Evolutionary conservation across 2,888 invertebrate genomes (phyloP).

Genomic region (Lasioglossum vierecki): DNA sequence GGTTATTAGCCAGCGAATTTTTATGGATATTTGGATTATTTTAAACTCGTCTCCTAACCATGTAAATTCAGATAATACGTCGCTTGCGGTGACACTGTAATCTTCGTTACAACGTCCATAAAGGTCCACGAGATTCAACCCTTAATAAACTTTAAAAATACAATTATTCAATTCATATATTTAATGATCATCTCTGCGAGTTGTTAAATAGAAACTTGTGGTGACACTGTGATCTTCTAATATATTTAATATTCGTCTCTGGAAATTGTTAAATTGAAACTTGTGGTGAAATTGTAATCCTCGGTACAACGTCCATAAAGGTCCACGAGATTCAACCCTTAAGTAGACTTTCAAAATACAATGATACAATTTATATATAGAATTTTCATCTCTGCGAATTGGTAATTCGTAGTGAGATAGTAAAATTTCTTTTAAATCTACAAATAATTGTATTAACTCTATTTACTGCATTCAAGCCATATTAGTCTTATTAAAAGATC

Average conservation of each 20-base stretch:
- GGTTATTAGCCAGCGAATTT: not conserved
- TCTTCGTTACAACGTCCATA: not conserved
- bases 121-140: not conserved
- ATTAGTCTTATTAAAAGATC: too few species aligned
- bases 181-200: not conserved
- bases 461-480: too few species aligned
- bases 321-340: not conserved
- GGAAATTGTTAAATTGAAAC: too few species aligned
- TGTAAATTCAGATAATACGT: not conserved
- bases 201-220: not conserved
- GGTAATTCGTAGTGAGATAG: not conserved
- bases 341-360: not conserved
- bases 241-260: not conserved
- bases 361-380: not conserved
- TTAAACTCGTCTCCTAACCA: not conserved
- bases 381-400: not conserved
- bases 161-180: not conserved
- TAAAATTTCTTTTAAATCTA: too few species aligned
- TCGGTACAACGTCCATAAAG: not conserved
- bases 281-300: not conserved
- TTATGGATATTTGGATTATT: slow-evolving; percentile 2
- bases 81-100: not conserved
- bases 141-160: not conserved
- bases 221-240: not conserved
- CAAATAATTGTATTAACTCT: too few species aligned